A percentile compares a stretch with the other conserved stretches of the same genome.
phyloP scores from a whole-genome alignment of 2,888 invertebrate species.

The Platypus cylindrus region DNA sequence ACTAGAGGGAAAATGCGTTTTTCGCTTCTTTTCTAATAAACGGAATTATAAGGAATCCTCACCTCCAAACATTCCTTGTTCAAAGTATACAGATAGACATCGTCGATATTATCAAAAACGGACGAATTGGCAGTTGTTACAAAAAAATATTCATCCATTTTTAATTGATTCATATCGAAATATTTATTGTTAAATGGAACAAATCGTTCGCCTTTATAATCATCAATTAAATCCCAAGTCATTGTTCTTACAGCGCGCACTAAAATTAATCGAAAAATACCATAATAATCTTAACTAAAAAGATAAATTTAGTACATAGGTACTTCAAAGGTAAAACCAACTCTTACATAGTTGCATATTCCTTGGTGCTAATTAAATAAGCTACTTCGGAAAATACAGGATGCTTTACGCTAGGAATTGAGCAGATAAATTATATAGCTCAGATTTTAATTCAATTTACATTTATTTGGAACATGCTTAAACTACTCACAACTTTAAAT shows the following conservation, averaged over 20 bases:
- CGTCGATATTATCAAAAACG: slow-evolving; percentile 6
- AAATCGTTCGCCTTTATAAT: slow-evolving; percentile 16
- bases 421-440: too few relatives aligned
- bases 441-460: too few relatives aligned
- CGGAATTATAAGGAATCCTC: slow-evolving; percentile 6
- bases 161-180: slow-evolving; percentile 17
- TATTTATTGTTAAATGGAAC: slow-evolving; percentile 7
- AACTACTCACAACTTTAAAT: too few relatives aligned
- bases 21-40: too few relatives aligned
- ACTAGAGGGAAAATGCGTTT: slow-evolving; percentile 9
- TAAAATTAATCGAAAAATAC: neutral
- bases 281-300: neutral
- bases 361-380: too few relatives aligned
- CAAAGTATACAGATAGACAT: slow-evolving; percentile 18
- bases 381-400: too few relatives aligned
- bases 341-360: too few relatives aligned
- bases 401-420: too few relatives aligned
- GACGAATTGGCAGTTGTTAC: slow-evolving; percentile 13
- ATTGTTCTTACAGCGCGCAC: slow-evolving; percentile 9
- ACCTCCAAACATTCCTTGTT: slow-evolving; percentile 23
- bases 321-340: too few relatives aligned
- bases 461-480: too few relatives aligned
- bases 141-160: slow-evolving; percentile 19
- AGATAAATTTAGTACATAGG: too few relatives aligned
- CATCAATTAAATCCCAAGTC: slow-evolving; percentile 20